Conservation (phyloP, 2,888 invertebrate genomes). For the Drosophila acutilabella region DNA sequence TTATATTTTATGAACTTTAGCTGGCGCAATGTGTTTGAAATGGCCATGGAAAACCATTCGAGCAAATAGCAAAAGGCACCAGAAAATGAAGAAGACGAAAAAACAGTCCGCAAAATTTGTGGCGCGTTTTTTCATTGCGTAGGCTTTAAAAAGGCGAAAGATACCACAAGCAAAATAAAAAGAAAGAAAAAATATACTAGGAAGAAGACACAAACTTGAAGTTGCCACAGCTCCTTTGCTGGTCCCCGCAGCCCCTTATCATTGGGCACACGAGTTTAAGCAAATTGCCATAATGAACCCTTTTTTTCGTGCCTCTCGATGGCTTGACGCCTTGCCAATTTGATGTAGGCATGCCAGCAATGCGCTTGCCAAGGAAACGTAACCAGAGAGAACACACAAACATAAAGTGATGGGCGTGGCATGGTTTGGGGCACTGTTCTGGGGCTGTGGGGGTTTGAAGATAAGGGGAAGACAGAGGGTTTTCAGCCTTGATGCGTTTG, state of each 20-base stretch:
- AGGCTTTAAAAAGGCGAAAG: slow-evolving; percentile 55
- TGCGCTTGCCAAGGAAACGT: slow-evolving; percentile 66
- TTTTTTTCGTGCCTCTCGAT: slow-evolving; percentile 57
- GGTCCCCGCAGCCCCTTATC: not conserved
- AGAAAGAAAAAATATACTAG: slow-evolving; percentile 12
- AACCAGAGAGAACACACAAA: slow-evolving; percentile 32
- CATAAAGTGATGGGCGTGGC: slow-evolving; percentile 29
- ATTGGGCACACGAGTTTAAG: slow-evolving; percentile 67
- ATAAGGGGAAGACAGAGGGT: not conserved
- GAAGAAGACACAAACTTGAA: slow-evolving; percentile 56
- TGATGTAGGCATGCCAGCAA: slow-evolving; percentile 73
- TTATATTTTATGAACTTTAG: slow-evolving; percentile 72
- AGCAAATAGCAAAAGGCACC: slow-evolving; percentile 23
- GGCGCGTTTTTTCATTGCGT: slow-evolving; percentile 59
- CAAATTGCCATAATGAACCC: slow-evolving; percentile 81
- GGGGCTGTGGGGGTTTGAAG: not conserved
- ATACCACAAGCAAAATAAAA: slow-evolving; percentile 29
- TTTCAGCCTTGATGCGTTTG: slow-evolving; percentile 70
- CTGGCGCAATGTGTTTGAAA: slow-evolving; percentile 64
- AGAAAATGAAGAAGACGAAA: slow-evolving; percentile 16
- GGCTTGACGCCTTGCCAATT: slow-evolving; percentile 79
- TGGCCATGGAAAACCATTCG: slow-evolving; percentile 31
- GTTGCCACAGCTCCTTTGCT: slow-evolving; percentile 14
- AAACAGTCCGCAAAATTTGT: slow-evolving; percentile 39
- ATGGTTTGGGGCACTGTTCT: not conserved